Conservation (phyloP, 2,113 vertebrate species). For the Pterocles burchelli region DNA sequence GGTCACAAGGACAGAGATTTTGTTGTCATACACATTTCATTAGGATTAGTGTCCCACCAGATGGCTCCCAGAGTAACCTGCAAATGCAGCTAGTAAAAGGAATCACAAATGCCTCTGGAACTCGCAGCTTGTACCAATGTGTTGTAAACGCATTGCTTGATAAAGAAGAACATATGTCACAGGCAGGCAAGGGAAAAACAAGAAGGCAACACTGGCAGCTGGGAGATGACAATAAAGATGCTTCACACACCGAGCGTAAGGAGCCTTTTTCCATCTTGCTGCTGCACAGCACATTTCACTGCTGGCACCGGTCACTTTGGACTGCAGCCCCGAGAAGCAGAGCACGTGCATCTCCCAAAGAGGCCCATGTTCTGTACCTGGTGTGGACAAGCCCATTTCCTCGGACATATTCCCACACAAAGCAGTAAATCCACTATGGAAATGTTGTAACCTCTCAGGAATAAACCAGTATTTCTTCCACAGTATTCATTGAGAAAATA, state of each 20-base stretch:
- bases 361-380: not conserved
- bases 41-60: not conserved
- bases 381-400: not conserved
- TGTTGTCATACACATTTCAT: not conserved
- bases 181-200: not conserved
- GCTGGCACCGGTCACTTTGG: not conserved
- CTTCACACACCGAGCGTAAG: not conserved
- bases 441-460: not conserved
- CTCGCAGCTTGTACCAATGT: accelerated
- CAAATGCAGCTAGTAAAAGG: not conserved
- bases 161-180: not conserved
- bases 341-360: not conserved
- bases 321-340: not conserved
- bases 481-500: not conserved
- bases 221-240: not conserved
- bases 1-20: not conserved
- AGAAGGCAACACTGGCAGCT: not conserved
- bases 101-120: not conserved
- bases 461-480: not conserved
- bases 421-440: not conserved
- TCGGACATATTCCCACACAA: not conserved
- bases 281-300: not conserved
- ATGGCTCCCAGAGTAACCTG: not conserved
- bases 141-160: not conserved
- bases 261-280: not conserved